A percentile compares a stretch with the other conserved stretches of the same genome.
These are phyloP conservation scores for Sternarchorhynchus goeldii DNA, from an alignment of 2,797 vertebrate species.

Conservation along the genomic window DNA sequence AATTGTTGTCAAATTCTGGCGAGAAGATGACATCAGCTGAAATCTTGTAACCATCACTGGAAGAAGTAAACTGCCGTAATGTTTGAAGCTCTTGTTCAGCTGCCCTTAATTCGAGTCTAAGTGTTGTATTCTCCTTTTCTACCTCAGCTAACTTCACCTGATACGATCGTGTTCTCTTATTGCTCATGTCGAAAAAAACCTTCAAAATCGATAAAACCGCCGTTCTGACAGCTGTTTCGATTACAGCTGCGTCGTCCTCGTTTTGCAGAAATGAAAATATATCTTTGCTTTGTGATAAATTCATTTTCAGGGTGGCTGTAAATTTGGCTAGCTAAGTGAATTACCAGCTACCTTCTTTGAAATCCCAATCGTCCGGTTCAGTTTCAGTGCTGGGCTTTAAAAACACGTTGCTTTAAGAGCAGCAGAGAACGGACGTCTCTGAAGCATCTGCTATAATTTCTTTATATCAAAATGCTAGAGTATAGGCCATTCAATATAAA, in stretches of 20 bases:
- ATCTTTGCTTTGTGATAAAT: background rate
- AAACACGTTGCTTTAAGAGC: background rate
- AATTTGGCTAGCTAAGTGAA: background rate
- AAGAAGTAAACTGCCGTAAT: constrained; percentile 17
- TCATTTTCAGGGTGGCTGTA: constrained; percentile 25
- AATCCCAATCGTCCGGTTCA: background rate
- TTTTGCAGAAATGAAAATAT: constrained; percentile 16
- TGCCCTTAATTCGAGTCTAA: constrained; percentile 34
- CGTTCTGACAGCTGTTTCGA: constrained; percentile 53
- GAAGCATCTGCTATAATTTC: too few species aligned
- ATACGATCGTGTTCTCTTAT: constrained; percentile 35
- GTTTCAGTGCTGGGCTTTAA: background rate
- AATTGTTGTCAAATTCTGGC: constrained; percentile 40
- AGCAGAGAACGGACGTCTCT: background rate
- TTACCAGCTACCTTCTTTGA: too few species aligned
- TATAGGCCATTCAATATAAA: too few species aligned
- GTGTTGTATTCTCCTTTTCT: constrained; percentile 50
- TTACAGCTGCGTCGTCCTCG: constrained; percentile 31
- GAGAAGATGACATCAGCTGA: constrained; percentile 23
- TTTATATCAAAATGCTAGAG: too few species aligned
- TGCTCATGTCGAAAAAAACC: constrained; percentile 42
- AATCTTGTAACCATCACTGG: constrained; percentile 12
- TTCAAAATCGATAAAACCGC: constrained; percentile 51
- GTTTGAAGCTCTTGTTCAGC: constrained; percentile 48
- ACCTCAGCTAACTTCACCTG: constrained; percentile 47